These are phyloP conservation scores for Caerostris darwini DNA, from an alignment of 1,140 invertebrate genomes.

Conservation along the genomic window DNA sequence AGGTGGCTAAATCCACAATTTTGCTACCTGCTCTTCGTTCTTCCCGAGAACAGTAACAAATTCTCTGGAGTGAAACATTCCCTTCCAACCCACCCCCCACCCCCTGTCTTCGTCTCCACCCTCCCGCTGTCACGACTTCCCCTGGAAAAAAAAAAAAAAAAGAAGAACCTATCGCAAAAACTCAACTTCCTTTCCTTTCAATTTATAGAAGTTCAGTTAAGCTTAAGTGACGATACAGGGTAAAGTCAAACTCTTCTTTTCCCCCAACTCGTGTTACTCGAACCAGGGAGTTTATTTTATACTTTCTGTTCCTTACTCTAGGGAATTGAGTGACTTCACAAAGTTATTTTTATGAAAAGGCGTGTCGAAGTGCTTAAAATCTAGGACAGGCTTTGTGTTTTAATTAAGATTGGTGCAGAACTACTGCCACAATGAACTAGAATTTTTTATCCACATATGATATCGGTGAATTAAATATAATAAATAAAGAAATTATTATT, in stretches of 20 bases:
- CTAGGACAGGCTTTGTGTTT: background rate
- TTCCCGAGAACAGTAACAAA: background rate
- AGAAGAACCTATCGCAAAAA: background rate
- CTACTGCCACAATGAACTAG: too few relatives aligned
- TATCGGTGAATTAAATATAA: too few relatives aligned
- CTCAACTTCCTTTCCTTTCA: background rate
- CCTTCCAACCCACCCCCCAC: too few relatives aligned
- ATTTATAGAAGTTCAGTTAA: constrained; percentile 14
- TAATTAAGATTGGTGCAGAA: background rate
- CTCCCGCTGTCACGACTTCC: background rate
- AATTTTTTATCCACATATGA: too few relatives aligned
- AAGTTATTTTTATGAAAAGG: background rate
- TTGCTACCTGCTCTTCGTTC: background rate
- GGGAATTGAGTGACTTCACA: background rate
- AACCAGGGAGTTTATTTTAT: background rate
- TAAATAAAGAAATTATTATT: too few relatives aligned
- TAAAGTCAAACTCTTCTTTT: background rate
- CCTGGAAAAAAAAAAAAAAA: background rate
- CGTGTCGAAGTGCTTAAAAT: background rate
- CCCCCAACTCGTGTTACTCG: background rate
- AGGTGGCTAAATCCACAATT: background rate
- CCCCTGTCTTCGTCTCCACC: background rate
- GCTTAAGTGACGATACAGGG: background rate
- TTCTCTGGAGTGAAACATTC: background rate
- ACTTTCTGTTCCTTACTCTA: background rate